A percentile compares a stretch with the other conserved stretches of the same genome.
phyloP scores from a whole-genome alignment of 2,888 invertebrate genomes.

The Hypercompe scribonia region DNA sequence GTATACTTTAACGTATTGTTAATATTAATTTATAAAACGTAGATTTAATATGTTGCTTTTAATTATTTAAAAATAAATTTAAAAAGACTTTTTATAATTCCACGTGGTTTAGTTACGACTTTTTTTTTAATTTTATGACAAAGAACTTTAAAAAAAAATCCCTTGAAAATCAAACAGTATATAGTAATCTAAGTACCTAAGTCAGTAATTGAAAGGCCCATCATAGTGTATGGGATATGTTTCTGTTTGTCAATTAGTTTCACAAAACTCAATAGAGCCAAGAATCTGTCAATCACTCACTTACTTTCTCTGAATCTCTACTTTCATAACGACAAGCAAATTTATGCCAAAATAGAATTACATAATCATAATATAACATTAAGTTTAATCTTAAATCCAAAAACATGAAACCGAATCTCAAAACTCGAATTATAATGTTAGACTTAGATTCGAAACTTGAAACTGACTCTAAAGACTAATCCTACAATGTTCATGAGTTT shows the following conservation, averaged over 20 bases:
- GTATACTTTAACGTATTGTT: neutral
- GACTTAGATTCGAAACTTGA: neutral
- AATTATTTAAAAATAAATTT: neutral
- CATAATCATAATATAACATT: neutral
- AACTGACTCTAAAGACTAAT: neutral
- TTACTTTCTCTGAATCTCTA: slow-evolving; percentile 11
- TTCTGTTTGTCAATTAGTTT: neutral
- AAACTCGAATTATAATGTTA: neutral
- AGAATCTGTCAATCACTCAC: neutral
- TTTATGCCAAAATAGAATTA: neutral
- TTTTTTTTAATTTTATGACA: too few relatives aligned
- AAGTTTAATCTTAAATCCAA: neutral
- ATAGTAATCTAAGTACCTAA: neutral
- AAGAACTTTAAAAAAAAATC: too few relatives aligned
- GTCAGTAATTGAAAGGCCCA: neutral
- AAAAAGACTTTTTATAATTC: neutral
- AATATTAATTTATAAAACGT: neutral
- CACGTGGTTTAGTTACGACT: neutral
- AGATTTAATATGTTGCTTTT: neutral
- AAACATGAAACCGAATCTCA: neutral
- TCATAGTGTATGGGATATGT: neutral
- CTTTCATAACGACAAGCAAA: slow-evolving; percentile 12
- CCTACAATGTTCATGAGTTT: neutral
- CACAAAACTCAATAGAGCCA: neutral
- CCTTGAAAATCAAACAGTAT: neutral